A percentile compares a stretch with the other conserved stretches of the same genome.
Evolutionary conservation across 2,113 vertebrate genomes (phyloP).

Genomic region (Leptodactylus fuscus): DNA sequence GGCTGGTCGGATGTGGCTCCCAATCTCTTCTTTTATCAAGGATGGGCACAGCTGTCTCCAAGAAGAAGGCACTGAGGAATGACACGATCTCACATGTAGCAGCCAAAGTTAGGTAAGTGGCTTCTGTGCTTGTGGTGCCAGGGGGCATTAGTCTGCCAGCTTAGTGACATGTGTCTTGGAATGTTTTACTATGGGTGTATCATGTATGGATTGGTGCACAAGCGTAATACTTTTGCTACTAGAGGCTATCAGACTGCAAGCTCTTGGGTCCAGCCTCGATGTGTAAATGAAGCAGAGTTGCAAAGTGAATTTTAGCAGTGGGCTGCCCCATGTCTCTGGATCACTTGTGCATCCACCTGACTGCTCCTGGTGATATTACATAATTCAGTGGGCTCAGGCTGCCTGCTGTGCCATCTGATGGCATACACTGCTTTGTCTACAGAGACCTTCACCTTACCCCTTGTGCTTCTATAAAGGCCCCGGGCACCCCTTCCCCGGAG

Average conservation of each 20-base stretch:
- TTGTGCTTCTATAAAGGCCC: too few species aligned
- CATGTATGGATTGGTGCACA: not conserved
- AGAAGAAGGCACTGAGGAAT: slow-evolving; percentile 88
- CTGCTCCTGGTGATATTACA: not conserved
- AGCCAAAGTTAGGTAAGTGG: slow-evolving; percentile 92
- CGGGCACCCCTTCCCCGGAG: too few species aligned
- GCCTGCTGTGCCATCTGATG: not conserved
- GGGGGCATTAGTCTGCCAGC: not conserved
- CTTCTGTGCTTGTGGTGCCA: too few species aligned
- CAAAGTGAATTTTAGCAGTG: too few species aligned
- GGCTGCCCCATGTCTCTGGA: too few species aligned
- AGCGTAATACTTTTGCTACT: not conserved
- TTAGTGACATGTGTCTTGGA: not conserved
- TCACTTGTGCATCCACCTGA: slow-evolving; percentile 26
- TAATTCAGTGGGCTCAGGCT: not conserved
- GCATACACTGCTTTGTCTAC: too few species aligned
- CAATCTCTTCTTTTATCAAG: slow-evolving; percentile 68
- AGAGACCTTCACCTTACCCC: not conserved
- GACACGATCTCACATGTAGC: slow-evolving; percentile 93
- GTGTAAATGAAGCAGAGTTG: not conserved
- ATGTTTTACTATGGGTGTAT: too few species aligned
- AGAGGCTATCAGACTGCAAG: slow-evolving; percentile 12
- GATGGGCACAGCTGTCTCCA: slow-evolving; percentile 94
- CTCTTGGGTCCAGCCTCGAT: not conserved
- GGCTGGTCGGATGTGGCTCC: slow-evolving; percentile 62